Conservation (phyloP, 2,888 invertebrate species). For the Lasioglossum leucozonium region DNA sequence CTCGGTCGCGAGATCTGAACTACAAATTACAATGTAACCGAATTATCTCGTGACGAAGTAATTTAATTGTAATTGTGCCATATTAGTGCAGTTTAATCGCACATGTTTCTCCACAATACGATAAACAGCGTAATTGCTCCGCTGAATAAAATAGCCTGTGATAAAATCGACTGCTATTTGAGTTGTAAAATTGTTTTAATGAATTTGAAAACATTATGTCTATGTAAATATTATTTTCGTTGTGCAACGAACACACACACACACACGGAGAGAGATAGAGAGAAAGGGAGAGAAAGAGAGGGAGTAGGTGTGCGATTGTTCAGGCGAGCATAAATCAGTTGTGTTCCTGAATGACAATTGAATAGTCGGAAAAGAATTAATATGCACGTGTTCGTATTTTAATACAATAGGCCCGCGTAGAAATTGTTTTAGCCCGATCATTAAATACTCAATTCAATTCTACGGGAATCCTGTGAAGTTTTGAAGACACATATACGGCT, state of each 20-base stretch:
- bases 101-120: background rate
- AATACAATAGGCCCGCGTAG: conserved; percentile 1
- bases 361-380: conserved; percentile 10
- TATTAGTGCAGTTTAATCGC: background rate
- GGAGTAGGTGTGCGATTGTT: background rate
- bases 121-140: background rate
- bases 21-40: background rate
- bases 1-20: background rate
- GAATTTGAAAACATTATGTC: background rate
- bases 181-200: background rate
- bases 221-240: background rate
- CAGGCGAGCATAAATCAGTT: background rate
- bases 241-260: conserved; percentile 6
- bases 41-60: background rate
- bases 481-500: conserved; percentile 28
- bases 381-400: conserved; percentile 16
- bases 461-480: conserved; percentile 8
- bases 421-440: conserved; percentile 13
- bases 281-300: background rate
- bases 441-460: background rate
- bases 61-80: background rate
- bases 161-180: background rate
- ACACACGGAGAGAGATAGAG: too few relatives aligned
- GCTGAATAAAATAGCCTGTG: too few relatives aligned
- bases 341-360: background rate